These are phyloP conservation scores for Eulemur mongoz DNA, from an alignment of 2,797 vertebrate species.

Conservation along the genomic window DNA sequence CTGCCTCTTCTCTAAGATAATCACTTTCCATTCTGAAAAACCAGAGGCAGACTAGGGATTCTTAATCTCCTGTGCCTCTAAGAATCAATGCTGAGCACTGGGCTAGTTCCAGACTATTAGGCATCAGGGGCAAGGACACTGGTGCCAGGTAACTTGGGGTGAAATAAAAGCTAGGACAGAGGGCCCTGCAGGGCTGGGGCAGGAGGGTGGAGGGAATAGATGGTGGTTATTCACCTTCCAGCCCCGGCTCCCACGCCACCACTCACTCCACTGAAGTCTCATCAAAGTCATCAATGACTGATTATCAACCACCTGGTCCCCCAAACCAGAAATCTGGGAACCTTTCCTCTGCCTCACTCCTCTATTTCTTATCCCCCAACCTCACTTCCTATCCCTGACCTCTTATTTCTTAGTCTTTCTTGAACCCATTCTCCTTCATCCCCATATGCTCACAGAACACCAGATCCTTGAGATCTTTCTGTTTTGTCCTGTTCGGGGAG, in stretches of 20 bases:
- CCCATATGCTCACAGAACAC: accelerated
- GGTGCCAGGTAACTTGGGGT: background rate
- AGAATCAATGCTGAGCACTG: too few relatives aligned
- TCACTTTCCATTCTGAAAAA: background rate
- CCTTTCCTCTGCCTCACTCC: background rate
- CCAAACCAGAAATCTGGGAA: accelerated
- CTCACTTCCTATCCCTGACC: accelerated
- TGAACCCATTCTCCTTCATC: accelerated
- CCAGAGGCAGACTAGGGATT: background rate
- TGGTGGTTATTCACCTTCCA: background rate
- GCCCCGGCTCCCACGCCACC: background rate
- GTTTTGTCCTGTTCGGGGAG: background rate
- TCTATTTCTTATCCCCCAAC: accelerated
- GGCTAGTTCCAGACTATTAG: accelerated
- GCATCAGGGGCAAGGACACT: background rate
- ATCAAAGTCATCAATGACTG: accelerated
- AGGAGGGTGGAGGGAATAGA: background rate
- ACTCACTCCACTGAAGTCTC: background rate
- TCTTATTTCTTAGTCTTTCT: background rate
- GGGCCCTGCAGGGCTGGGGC: background rate
- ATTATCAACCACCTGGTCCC: accelerated
- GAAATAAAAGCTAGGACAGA: background rate
- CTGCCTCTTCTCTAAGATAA: background rate
- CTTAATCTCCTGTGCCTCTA: background rate
- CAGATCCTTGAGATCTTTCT: background rate